A percentile compares a stretch with the other conserved stretches of the same genome.
Evolutionary conservation across 2,113 vertebrate genomes (phyloP).

Genomic region (Pangasianodon gigas): DNA sequence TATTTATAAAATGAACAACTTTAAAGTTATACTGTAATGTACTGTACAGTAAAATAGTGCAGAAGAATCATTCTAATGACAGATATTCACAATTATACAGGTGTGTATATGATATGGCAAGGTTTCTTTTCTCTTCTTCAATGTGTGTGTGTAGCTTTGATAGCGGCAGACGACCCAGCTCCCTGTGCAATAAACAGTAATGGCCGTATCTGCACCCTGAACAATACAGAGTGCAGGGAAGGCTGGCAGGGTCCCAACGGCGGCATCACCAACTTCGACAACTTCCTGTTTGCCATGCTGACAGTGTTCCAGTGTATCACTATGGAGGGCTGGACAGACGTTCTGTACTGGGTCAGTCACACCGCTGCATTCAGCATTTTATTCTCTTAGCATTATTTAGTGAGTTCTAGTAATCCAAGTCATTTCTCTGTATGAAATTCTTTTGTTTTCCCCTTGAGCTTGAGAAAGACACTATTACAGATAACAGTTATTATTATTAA

Average conservation of each 20-base stretch:
- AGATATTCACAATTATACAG: not conserved
- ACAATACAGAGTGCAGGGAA: slow-evolving; percentile 89
- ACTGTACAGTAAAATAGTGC: not conserved
- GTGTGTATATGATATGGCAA: not conserved
- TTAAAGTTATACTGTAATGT: too few species aligned
- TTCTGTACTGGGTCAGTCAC: slow-evolving; percentile 93
- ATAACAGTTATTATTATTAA: not conserved
- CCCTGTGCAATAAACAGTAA: slow-evolving; percentile 97
- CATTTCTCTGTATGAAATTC: not conserved
- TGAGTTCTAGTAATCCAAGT: not conserved
- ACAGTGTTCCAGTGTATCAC: slow-evolving; percentile 99
- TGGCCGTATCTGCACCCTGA: slow-evolving; percentile 88
- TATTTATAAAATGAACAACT: too few species aligned
- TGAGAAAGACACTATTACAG: not conserved
- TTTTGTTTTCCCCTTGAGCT: not conserved
- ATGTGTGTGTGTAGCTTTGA: slow-evolving; percentile 68
- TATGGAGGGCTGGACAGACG: slow-evolving; percentile 99
- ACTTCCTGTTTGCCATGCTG: slow-evolving; percentile 98
- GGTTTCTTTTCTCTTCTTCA: not conserved
- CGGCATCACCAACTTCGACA: slow-evolving; percentile 99
- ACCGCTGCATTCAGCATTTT: not conserved
- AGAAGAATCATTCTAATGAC: not conserved
- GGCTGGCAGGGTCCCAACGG: slow-evolving; percentile 96
- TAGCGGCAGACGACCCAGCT: slow-evolving; percentile 92
- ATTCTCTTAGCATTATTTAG: not conserved